phyloP scores from a whole-genome alignment of 2,888 invertebrate species.

The Eupithecia tripunctaria region DNA sequence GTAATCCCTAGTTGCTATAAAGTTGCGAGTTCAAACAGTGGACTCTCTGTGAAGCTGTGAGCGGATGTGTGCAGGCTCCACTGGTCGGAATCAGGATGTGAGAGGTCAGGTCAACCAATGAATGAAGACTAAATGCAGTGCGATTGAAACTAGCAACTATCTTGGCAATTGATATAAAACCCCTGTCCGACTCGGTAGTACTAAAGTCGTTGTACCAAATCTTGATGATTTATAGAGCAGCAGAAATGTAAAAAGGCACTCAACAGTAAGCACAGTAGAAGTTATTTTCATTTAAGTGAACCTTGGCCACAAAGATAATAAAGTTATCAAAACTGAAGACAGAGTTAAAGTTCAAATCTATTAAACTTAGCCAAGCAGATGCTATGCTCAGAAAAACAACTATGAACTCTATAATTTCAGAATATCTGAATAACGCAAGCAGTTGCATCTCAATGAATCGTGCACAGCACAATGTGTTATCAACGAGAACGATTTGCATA shows the following conservation, averaged over 20 bases:
- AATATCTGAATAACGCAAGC: slow-evolving; percentile 30
- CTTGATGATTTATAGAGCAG: not conserved
- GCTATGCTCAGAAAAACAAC: slow-evolving; percentile 7
- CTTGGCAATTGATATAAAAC: slow-evolving; percentile 18
- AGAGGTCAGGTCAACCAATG: slow-evolving; percentile 39
- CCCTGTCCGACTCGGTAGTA: not conserved
- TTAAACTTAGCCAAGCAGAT: not conserved
- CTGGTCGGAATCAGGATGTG: slow-evolving; percentile 32
- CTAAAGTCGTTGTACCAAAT: not conserved
- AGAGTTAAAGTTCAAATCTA: not conserved
- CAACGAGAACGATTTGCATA: slow-evolving; percentile 27
- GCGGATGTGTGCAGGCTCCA: slow-evolving; percentile 39
- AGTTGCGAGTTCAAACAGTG: slow-evolving; percentile 30
- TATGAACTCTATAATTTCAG: slow-evolving; percentile 7
- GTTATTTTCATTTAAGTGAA: not conserved
- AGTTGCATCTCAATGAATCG: slow-evolving; percentile 29
- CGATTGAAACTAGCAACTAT: slow-evolving; percentile 12
- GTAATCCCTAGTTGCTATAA: slow-evolving; percentile 28
- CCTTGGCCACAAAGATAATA: not conserved
- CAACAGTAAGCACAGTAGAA: not conserved
- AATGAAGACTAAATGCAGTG: slow-evolving; percentile 30
- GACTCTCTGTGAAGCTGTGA: slow-evolving; percentile 28
- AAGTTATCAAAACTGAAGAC: slow-evolving; percentile 6
- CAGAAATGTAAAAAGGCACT: not conserved
- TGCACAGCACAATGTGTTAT: slow-evolving; percentile 21